Base-by-base conservation (phyloP, 2,113 vertebrate genomes). In the Apteryx mantelli region DNA sequence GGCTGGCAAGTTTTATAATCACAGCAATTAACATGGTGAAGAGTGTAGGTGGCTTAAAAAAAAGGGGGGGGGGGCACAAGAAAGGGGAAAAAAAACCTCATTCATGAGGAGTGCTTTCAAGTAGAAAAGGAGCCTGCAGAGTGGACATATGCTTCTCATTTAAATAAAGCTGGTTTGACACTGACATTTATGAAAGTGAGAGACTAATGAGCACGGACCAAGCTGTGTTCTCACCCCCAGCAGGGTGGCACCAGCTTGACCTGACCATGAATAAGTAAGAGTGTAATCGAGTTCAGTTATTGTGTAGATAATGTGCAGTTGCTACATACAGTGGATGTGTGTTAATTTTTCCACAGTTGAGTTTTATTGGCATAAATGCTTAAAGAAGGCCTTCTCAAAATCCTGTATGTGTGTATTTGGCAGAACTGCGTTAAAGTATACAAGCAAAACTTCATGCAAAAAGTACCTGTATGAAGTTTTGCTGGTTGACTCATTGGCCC, bases 141-240 rank as follows among this genome's bases (percentile, higher is more conserved):
- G 87, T 64, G 77, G 91, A 89, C 83, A 89, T 89, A 87, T 69
- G 88, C 85, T 91, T 92, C 76, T 92, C 65, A 52, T 82, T 89
- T 93, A 68, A 89, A 89, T 86, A 89, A 80, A 91, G 52, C 24
- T 63, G 89, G 48, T 86, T 82, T 91, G 76, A 71, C 64, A 61
- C 52, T 94, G 87, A 63, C 88, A 68, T 34, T 65, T 69, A 20
- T 80, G 76, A 68, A 95, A 92, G 79, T 82, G 76, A 91, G 76
- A 75, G 88, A 91, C 78, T 80, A 88, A 71, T 88, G 85, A 93
- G 77, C 63, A 58, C 4, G 76, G 46, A 66, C 40, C 77, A 86
- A 53, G 71, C 82, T 86, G 58, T 68, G 56, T 79, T 93, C 81
- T 76, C 91, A 26, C 52, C 55, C 77, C 75, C 68, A 71, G 71